A percentile compares a stretch with the other conserved stretches of the same genome.
These are phyloP conservation scores for Apogon hyalosoma DNA, from an alignment of 2,797 vertebrate species.

Conservation along the genomic window DNA sequence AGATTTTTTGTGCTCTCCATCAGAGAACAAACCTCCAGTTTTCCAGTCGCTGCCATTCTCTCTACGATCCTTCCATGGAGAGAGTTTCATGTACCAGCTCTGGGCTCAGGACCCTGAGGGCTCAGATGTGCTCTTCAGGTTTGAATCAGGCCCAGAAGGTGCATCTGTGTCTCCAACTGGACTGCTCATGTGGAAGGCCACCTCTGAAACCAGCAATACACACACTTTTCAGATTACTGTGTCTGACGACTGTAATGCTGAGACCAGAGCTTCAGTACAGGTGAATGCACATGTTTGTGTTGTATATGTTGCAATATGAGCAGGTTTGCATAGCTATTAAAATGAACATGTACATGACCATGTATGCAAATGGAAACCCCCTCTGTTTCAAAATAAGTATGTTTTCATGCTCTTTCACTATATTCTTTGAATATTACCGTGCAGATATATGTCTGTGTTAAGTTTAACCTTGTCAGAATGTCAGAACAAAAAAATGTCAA, in stretches of 20 bases:
- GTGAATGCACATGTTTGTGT: slow-evolving; percentile 69
- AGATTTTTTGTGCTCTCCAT: neutral
- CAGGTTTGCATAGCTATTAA: neutral
- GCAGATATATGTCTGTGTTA: no score
- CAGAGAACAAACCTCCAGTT: slow-evolving; percentile 89
- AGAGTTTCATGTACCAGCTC: slow-evolving; percentile 90
- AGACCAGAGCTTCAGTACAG: slow-evolving; percentile 80
- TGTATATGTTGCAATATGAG: neutral
- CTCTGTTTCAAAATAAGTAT: no score
- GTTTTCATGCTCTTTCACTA: no score
- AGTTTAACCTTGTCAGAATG: no score
- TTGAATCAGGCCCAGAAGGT: slow-evolving; percentile 86
- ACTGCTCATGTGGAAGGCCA: slow-evolving; percentile 88
- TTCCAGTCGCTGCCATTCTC: slow-evolving; percentile 76
- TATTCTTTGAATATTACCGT: no score
- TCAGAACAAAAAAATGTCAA: no score
- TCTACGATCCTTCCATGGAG: slow-evolving; percentile 88
- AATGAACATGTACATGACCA: no score
- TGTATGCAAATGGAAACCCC: no score
- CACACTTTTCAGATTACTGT: slow-evolving; percentile 83
- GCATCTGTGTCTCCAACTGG: slow-evolving; percentile 87
- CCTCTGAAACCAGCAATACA: slow-evolving; percentile 49
- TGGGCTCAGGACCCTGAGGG: slow-evolving; percentile 89
- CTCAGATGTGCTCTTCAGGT: slow-evolving; percentile 84
- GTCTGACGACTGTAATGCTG: slow-evolving; percentile 87